phyloP scores from a whole-genome alignment of 2,797 vertebrate species.

The Enteromius treurensis region DNA sequence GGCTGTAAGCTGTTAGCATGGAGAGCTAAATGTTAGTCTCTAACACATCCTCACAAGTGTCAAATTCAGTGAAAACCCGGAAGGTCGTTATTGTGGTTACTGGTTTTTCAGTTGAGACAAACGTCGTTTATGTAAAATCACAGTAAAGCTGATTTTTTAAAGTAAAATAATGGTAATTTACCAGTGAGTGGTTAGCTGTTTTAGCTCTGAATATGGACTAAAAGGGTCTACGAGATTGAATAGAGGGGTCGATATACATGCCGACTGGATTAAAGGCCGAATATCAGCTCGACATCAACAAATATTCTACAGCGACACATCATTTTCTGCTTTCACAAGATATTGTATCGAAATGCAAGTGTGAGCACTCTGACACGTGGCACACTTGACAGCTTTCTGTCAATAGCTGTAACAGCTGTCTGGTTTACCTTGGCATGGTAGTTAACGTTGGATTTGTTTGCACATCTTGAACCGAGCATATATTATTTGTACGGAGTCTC shows the following conservation, averaged over 20 bases:
- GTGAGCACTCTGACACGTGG: slow-evolving; percentile 31
- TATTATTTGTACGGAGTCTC: not conserved
- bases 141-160: too few relatives aligned
- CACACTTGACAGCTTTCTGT: slow-evolving; percentile 17
- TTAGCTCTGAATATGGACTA: not conserved
- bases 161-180: not conserved
- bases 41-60: slow-evolving; percentile 3
- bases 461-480: not conserved
- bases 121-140: not conserved
- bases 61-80: slow-evolving; percentile 14
- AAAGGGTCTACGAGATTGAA: not conserved
- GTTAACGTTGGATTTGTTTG: not conserved
- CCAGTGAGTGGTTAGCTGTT: not conserved
- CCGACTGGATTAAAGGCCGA: not conserved
- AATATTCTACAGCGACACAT: not conserved
- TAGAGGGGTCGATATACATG: not conserved
- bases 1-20: not conserved
- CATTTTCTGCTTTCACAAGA: not conserved
- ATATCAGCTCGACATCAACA: not conserved
- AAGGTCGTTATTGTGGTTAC: slow-evolving; percentile 18
- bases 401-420: not conserved
- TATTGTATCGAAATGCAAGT: not conserved
- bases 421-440: not conserved
- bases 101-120: not conserved
- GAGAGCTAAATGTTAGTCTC: not conserved